Evolutionary conservation across 1,140 invertebrate species (phyloP), one percentile per base, ranked within the genome.

Genomic region (Brachystomella parvula): DNA sequence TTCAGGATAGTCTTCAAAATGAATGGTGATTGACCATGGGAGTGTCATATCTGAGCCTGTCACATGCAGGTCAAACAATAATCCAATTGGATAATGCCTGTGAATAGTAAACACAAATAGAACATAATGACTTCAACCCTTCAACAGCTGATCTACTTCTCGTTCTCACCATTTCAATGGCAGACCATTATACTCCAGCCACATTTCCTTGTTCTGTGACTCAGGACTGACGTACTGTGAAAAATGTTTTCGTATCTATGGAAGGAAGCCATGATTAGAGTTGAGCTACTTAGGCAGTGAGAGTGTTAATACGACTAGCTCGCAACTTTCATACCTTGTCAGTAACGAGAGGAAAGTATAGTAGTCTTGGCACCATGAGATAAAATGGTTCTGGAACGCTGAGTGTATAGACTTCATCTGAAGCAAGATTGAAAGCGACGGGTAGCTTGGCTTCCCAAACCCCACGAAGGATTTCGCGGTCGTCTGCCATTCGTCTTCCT

Each of bases 401-500:
- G 15, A 93, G 81, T 74, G 90, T 89, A 75, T 85, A 85, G 6
- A 93, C 86, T 83, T 98, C 94, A 72, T 96, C 89, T 24, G 87
- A 81, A 74, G 92, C 83, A 31, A 97, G 80, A 73, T 86, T 83
- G 79, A 98, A 96, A 78, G 90, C 92, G 60, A 96, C 84, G 0
- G 94, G 92, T 57, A 98, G 82, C 79, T 91, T 89, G 3, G 93
- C 94, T 76, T 96, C 91, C 95, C 94, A 98, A 74, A 97, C 86
- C 83, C 94, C 90, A 47, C 92, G 83, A 56, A 97, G 78, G 64
- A 97, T 87, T 83, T 97, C 94, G 69, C 91, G 82, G 77, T 96
- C 92, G 75, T 91, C 90, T 53, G 90, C 89, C 92, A 94, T 94
- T 67, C 69, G 44, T 30, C 12, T 32, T n/a, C n/a, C n/a, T n/a